Percentiles rank a stretch among this genome's conserved stretches.
Conservation (phyloP, 2,888 invertebrate genomes). For the Adelphocoris suturalis region DNA sequence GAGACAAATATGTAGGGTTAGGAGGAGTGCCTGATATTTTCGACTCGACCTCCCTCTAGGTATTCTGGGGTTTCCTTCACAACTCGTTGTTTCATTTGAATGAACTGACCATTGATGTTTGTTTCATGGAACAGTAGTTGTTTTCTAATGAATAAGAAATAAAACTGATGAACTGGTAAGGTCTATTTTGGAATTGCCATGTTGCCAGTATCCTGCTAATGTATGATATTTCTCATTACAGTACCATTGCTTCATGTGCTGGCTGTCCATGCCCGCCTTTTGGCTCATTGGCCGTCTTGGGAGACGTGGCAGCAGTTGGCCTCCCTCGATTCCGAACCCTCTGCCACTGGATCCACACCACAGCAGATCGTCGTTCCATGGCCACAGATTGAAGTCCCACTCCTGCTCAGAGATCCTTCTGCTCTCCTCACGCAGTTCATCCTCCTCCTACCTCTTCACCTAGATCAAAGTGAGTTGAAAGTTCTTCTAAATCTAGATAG, state of each 20-base stretch:
- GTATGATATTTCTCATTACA: slow-evolving; percentile 78
- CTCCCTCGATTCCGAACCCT: slow-evolving; percentile 78
- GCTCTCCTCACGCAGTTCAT: slow-evolving; percentile 93
- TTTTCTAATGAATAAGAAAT: no score
- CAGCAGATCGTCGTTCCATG: slow-evolving; percentile 76
- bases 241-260: slow-evolving; percentile 94
- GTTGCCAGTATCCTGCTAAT: no score
- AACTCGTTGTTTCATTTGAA: no score
- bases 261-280: slow-evolving; percentile 89
- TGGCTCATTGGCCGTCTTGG: slow-evolving; percentile 83
- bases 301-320: slow-evolving; percentile 82
- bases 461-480: slow-evolving; percentile 86
- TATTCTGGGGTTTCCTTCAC: no score
- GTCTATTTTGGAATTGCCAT: no score
- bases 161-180: no score
- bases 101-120: no score
- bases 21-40: no score
- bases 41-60: no score
- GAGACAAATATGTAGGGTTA: no score
- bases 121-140: no score
- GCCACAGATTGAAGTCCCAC: slow-evolving; percentile 85
- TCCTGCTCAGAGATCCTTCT: slow-evolving; percentile 91
- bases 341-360: slow-evolving; percentile 78
- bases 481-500: no score
- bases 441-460: slow-evolving; percentile 89